Evolutionary conservation across 2,888 invertebrate genomes (phyloP), one percentile per base, ranked within the genome.

Genomic region (Xestia rhomboidea): DNA sequence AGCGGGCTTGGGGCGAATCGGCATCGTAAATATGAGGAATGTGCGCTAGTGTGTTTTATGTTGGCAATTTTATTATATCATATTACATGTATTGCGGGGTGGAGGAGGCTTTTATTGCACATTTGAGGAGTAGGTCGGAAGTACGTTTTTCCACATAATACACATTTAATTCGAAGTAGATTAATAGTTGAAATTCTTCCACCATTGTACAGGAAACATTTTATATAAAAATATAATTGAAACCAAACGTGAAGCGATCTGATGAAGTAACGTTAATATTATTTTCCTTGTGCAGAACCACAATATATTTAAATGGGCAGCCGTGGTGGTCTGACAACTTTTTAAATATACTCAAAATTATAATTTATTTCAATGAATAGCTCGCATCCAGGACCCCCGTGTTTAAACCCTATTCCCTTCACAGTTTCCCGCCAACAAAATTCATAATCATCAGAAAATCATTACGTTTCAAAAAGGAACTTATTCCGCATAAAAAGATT

Each of bases 11-110:
- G 87, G 87, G 88, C 78, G 89, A 89, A 91, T 91, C 90, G 92
- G 91, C 92, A 92, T 94, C 94, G 94, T 96, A 96, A 96, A 96
- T 95, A 95, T 95, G 94, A 96, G 91, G 94, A 93, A 96, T 95
- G 95, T 90, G 86, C 88, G 92, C 90, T 92, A 90, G 85, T 92
- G 93, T 92, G 92, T 86, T 90, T 90, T 80, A 90, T 89, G 88
- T 89, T 82, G 83, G 87, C 84, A 84, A 85, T 92, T 93, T 92
- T 93, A 92, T 90, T 91, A 92, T 93, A 92, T 92, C 90, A 92
- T 92, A 93, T 93, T 82, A 78, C 85, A 84, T 87, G 85, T 80
- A 81, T 79, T 81, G 84, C 77, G 81, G 79, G 86, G 84, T 88
- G 89, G 87, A 89, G 81, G 86, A 89, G 81, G 86, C 84, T 87